These are phyloP conservation scores for Calephelis virginiensis DNA, from an alignment of 1,140 invertebrate genomes.

Conservation along the genomic window DNA sequence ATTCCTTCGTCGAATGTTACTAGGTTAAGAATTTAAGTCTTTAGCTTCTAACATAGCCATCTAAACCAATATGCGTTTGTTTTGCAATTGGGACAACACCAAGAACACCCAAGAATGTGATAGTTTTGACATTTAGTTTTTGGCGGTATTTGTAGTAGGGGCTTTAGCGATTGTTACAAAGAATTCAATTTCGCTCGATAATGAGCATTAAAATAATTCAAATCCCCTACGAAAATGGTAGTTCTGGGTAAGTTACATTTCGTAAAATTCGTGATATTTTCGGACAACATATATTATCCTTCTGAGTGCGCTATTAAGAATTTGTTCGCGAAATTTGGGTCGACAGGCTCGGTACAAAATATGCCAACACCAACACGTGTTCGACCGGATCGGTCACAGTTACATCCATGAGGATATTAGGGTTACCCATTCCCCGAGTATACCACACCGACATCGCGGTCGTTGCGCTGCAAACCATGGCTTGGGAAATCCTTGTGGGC, in stretches of 20 bases:
- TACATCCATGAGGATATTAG: too few relatives aligned
- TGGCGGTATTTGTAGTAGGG: neutral
- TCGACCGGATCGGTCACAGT: too few relatives aligned
- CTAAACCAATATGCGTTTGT: too few relatives aligned
- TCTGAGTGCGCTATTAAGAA: slow-evolving; percentile 15
- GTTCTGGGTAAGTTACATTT: neutral
- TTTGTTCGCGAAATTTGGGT: neutral
- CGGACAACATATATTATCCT: slow-evolving; percentile 11
- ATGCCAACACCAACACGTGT: slow-evolving; percentile 12
- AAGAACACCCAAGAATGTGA: neutral
- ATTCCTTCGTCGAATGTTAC: too few relatives aligned
- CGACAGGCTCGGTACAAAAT: slow-evolving; percentile 8
- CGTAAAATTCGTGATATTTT: slow-evolving; percentile 16
- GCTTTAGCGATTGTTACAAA: neutral
- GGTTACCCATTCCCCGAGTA: too few relatives aligned
- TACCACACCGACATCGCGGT: too few relatives aligned
- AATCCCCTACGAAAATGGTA: neutral
- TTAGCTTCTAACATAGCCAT: too few relatives aligned
- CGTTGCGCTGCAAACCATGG: too few relatives aligned
- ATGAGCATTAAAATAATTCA: slow-evolving; percentile 2
- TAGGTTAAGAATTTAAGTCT: too few relatives aligned
- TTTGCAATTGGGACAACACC: slow-evolving; percentile 7
- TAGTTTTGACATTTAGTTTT: slow-evolving; percentile 12
- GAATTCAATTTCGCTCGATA: slow-evolving; percentile 3
- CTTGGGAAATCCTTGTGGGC: too few relatives aligned